Base-by-base conservation (phyloP, 2,113 vertebrate species). In the Coreoperca whiteheadi region DNA sequence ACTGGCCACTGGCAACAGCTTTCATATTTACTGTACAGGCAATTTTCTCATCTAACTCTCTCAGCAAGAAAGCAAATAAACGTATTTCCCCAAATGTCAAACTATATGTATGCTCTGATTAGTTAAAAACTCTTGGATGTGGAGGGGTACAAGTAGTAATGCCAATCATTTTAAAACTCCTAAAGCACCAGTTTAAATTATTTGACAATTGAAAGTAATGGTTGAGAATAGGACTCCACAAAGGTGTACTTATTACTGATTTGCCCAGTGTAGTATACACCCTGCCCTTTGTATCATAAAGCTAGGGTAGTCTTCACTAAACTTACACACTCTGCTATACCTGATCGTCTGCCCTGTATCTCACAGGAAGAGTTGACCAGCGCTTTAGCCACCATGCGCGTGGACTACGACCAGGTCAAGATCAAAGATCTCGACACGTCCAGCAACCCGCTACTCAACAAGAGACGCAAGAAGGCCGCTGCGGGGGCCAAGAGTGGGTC, bases 321-420 rank as follows among this genome's bases (percentile, higher is more conserved):
- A 34, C 30, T 51, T 25, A 46, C 61, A n/a, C 59, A 6, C 51
- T 4, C 48, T 6, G 1, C 61, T n/a, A 18, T 4, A 32, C 12
- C 37, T 57, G 37, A 39, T 46, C 15, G 21, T 71, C 37, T 73
- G 12, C 16, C 60, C 28, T 34, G 4, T 85, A 41, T 83, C 32
- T 93, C 85, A 69, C 92, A 99, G 98, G 98, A 99, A 84, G 98
- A 99, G 94, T 97, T 99, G 97, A 99, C 98, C 87, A 99, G 97
- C 16, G 98, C 98, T 59, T 88, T 99, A 90, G 98, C 98, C 4
- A 99, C 98, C 77, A 99, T 99, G 98, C 96, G 98, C 2, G 98
- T 99, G 50, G 98, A 99, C 94, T 99, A 99, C 0, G 98, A 99
- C 91, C 98, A 99, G 95, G 98, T 99, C 91, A 99, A 97, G 93